Base-by-base conservation (phyloP, 2,888 invertebrate genomes). In the Dugesia japonica region DNA sequence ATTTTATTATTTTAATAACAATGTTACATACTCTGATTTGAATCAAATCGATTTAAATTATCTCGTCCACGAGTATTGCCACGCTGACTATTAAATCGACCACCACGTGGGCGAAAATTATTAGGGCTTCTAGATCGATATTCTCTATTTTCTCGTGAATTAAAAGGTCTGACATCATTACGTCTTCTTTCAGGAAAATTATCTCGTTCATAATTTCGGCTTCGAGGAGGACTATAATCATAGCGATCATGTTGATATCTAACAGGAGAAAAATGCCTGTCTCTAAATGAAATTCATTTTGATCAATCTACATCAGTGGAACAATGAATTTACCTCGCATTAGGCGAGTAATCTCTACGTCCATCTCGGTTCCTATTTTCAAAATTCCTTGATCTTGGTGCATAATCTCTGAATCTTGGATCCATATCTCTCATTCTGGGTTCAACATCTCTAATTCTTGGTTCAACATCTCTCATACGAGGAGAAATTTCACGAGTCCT, bases 21-120 rank as follows among this genome's bases (percentile, higher is more conserved):
- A 31, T 31, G 31, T 31, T 31, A 56, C 56, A 23, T 56, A 56
- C 56, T 56, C 56, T 56, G 56, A 56, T 56, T 56, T 7, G 56
- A 56, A n/a, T 56, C 56, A 56, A 56, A 56, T 56, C 56, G 56
- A 56, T 56, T 56, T n/a, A 56, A 20, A 23, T 56, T 56, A 56
- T 56, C 56, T 56, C 56, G 56, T n/a, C 56, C 56, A 1, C 56
- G 56, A 56, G 56, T 56, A 23, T 56, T 56, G 56, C 56, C 56
- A 4, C 56, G 56, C n/a, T 56, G 56, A 56, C 56, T 56, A 23
- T 56, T 56, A 23, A 56, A 56, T n/a, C 56, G 56, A 23, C 56
- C 56, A 23, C 56, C 56, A 56, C 56, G 56, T 1, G 56, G 56
- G 4, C 56, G 56, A 56, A 20, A 56, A 56, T n/a, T 56, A 56